Evolutionary conservation across 2,113 vertebrate genomes (phyloP).

Genomic region (Gnathonemus longibarbis): DNA sequence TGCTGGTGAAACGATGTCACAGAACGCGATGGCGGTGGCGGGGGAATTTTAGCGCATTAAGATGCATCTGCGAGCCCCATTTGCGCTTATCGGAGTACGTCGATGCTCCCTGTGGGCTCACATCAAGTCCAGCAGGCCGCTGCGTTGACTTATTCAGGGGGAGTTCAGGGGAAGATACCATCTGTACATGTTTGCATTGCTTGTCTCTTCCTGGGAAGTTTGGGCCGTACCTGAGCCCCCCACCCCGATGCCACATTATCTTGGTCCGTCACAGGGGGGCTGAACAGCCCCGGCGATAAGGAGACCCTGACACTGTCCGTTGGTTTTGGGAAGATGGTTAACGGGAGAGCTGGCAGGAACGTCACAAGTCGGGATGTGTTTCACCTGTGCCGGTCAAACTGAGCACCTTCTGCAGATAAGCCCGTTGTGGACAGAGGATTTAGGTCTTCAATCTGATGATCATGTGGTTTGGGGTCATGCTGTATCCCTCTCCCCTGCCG

Average conservation of each 20-base stretch:
- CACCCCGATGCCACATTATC: background rate
- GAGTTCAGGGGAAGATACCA: background rate
- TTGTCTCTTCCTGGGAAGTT: background rate
- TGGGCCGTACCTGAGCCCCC: background rate
- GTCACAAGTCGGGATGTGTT: background rate
- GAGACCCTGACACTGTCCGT: background rate
- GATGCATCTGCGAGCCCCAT: background rate
- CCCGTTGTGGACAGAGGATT: background rate
- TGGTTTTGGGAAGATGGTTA: background rate
- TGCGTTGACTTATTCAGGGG: background rate
- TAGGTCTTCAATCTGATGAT: background rate
- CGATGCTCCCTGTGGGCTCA: background rate
- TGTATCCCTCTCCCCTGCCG: background rate
- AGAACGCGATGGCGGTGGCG: background rate
- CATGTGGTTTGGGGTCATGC: background rate
- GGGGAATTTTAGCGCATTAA: constrained; percentile 18
- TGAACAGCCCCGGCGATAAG: background rate
- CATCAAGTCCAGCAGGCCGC: background rate
- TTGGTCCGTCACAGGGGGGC: background rate
- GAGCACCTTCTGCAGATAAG: background rate
- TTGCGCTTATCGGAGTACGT: background rate
- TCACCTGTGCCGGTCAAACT: background rate
- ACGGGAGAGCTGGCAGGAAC: background rate
- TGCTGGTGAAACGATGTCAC: background rate
- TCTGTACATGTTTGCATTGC: constrained; percentile 2